These are phyloP conservation scores for Mus spretus DNA, from an alignment of 2,797 vertebrate genomes.

Conservation along the genomic window DNA sequence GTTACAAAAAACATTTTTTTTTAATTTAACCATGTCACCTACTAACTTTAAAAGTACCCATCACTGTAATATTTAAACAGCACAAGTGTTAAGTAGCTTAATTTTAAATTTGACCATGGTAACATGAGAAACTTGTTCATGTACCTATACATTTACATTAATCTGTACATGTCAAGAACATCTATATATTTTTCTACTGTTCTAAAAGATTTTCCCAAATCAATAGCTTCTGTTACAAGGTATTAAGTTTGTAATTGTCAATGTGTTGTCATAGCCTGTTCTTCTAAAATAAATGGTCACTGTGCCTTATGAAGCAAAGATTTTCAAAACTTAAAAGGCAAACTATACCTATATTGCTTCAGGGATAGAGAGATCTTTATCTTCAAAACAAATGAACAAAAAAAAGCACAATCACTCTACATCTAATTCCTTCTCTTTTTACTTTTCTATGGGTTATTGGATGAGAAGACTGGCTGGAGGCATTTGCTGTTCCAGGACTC, in stretches of 20 bases:
- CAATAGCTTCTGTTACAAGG: not conserved
- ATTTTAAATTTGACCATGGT: not conserved
- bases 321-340: constrained; percentile 23
- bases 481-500: no score
- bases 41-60: not conserved
- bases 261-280: not conserved
- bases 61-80: not conserved
- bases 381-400: constrained; percentile 13
- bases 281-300: not conserved
- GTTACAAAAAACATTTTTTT: not conserved
- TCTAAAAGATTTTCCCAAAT: not conserved
- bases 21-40: not conserved
- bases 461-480: not conserved
- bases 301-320: not conserved
- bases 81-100: not conserved
- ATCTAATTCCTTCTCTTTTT: not conserved
- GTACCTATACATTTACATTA: not conserved
- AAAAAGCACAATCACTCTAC: not conserved
- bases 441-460: not conserved
- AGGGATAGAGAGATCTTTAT: not conserved
- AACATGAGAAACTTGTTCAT: not conserved
- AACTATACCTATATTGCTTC: not conserved
- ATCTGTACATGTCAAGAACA: not conserved
- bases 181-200: not conserved
- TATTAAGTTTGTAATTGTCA: not conserved